Evolutionary conservation across 2,888 invertebrate species (phyloP), one percentile per base, ranked within the genome.

Genomic region (Ryuthela nishihirai): DNA sequence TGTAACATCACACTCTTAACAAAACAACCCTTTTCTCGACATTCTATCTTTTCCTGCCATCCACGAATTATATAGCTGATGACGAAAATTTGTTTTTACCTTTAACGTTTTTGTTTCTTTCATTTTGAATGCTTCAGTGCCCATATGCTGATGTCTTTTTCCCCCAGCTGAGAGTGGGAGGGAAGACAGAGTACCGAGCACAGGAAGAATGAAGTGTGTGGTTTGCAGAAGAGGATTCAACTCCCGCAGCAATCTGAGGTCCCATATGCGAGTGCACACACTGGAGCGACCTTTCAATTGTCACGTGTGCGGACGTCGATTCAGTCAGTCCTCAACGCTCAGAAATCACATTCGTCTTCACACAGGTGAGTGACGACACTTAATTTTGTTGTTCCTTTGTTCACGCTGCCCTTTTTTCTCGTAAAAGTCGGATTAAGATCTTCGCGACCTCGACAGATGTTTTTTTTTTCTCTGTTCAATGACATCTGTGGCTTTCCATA

Each of bases 231-330:
- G 72, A 40, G 71, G 70, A 3, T 73, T 73, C 60, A 73, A 73
- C 64, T 72, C 72, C 4, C 64, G 71, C 6, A 73, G 72, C 55
- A 73, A 73, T 44, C 69, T 73, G 1, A 67, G 73, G 2, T 73
- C 73, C 18, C 73, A 73, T 68, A 73, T 73, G 73, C 68, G 73
- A 41, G 73, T 70, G 25, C 73, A 73, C 59, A 73, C 73, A 0
- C 47, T 70, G 29, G 72, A 73, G 49, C 70, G 70, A 50, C 73
- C 73, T 26, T 73, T 73, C 48, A 55, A 64, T 1, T 73, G 73
- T 56, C 65, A 64, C 48, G 70, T 66, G 47, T 73, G 73, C 59
- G 65, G 67, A 21, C 59, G 70, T 44, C 61, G 68, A 17, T 73
- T 73, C 65, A 72, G 73, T 45, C 73, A 73, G 50, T 73, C 72